phyloP scores from a whole-genome alignment of 1,140 invertebrate species.

The Conopomorpha cramerella region DNA sequence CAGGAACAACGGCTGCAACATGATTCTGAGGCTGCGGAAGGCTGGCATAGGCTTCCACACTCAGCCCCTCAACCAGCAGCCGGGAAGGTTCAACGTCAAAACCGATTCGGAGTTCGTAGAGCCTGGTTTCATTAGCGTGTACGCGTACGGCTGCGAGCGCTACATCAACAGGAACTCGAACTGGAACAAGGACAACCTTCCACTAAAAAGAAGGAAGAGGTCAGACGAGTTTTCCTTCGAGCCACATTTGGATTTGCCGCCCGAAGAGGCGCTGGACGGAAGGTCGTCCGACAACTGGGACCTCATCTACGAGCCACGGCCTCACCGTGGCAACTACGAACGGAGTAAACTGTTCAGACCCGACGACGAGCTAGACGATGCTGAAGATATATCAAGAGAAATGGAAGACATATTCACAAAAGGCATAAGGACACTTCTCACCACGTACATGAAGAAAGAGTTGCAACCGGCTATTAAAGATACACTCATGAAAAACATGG shows the following conservation, averaged over 20 bases:
- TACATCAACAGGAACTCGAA: conserved; percentile 49
- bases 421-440: conserved; percentile 76
- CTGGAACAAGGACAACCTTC: conserved; percentile 43
- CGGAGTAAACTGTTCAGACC: conserved; percentile 48
- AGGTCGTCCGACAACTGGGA: conserved; percentile 43
- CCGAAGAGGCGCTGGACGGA: conserved; percentile 25
- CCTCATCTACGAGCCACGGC: conserved; percentile 30
- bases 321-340: conserved; percentile 34
- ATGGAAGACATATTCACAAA: conserved; percentile 83
- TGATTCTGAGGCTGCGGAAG: conserved; percentile 75
- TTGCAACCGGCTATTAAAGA: conserved; percentile 83
- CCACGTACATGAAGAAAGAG: conserved; percentile 81
- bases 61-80: conserved; percentile 45
- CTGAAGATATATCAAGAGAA: conserved; percentile 71
- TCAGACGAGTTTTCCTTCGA: conserved; percentile 46
- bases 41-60: conserved; percentile 77
- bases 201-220: conserved; percentile 32
- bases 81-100: conserved; percentile 72
- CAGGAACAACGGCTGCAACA: conserved; percentile 68
- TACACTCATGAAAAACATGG: conserved; percentile 82
- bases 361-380: conserved; percentile 54
- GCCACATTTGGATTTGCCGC: conserved; percentile 16
- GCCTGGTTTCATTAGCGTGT: conserved; percentile 80
- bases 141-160: conserved; percentile 77
- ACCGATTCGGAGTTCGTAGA: conserved; percentile 83